Evolutionary conservation across 2,113 vertebrate species (phyloP), one percentile per base, ranked within the genome.

Genomic region (Panurus biarmicus): DNA sequence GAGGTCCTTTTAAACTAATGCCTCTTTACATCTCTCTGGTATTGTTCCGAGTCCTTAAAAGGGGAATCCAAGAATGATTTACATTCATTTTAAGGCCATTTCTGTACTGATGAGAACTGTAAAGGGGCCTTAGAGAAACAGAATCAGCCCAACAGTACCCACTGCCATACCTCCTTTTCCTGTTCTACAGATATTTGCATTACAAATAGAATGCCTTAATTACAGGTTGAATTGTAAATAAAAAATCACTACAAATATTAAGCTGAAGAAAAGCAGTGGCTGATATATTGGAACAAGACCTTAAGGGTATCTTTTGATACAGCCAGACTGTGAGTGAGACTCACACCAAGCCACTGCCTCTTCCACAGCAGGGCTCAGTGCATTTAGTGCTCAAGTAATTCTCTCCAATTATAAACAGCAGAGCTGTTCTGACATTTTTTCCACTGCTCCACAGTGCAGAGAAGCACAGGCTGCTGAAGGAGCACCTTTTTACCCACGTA

Each of bases 241-340:
- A 96, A 96, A 87, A 79, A 89, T 57, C 36, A 71, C 57, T 95
- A 88, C 74, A 95, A 93, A 91, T 81, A 96, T n/a, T 72, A 82
- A 95, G 81, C 67, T 82, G 53, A n/a, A 91, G 44, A 54, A 36
- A 75, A 91, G 70, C 75, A 85, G 45, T 29, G 61, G 44, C 66
- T 94, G 86, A 51, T 60, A 77, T 36, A 83, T 5, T 87, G 76
- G 36, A 94, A 78, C 36, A 86, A 83, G 57, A 84, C 47, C 77
- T 92, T 90, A 77, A 50, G 58, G 85, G 79, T 22, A 64, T 84
- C 70, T 87, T 77, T 58, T 72, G 64, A 83, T n/a, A 78, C 28
- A 82, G 60, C 16, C 90, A 90, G 84, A 67, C 79, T 85, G 38
- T n/a, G 76, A 89, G 70, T 31, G 87, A 92, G 89, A 77, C 45